phyloP scores from a whole-genome alignment of 2,888 invertebrate species.

The Amorpha juglandis region DNA sequence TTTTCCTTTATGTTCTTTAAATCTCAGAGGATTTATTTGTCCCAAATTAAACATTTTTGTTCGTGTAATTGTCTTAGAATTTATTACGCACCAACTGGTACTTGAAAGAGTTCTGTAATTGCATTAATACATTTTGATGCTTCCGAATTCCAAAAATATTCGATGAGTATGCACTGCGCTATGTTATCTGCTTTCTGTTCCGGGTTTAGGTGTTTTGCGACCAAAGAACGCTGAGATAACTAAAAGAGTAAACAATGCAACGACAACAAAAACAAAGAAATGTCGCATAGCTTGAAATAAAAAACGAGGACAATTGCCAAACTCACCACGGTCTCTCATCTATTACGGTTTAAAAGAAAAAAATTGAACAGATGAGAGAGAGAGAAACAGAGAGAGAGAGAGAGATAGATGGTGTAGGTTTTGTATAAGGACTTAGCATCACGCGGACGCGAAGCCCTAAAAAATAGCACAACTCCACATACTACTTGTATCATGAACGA shows the following conservation, averaged over 20 bases:
- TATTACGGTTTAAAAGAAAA: no score
- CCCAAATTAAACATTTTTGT: conserved; percentile 7
- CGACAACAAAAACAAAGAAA: no score
- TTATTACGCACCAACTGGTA: background rate
- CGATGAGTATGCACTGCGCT: background rate
- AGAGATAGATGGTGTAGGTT: no score
- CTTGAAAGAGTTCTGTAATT: conserved; percentile 12
- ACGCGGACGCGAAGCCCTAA: no score
- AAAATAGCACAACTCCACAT: background rate
- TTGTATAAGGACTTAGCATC: no score
- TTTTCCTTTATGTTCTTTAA: background rate
- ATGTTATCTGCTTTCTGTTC: background rate
- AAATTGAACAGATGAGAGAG: no score
- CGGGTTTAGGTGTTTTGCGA: background rate
- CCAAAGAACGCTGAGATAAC: no score
- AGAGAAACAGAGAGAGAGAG: no score
- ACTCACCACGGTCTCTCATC: no score
- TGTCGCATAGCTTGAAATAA: no score
- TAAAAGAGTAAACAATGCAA: no score
- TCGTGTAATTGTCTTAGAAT: background rate
- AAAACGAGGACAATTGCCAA: no score
- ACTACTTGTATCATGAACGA: background rate
- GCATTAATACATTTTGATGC: background rate
- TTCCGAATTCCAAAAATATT: background rate
- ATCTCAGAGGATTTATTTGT: background rate